These are phyloP conservation scores for Penaeus indicus DNA, from an alignment of 1,140 invertebrate species.

Conservation along the genomic window DNA sequence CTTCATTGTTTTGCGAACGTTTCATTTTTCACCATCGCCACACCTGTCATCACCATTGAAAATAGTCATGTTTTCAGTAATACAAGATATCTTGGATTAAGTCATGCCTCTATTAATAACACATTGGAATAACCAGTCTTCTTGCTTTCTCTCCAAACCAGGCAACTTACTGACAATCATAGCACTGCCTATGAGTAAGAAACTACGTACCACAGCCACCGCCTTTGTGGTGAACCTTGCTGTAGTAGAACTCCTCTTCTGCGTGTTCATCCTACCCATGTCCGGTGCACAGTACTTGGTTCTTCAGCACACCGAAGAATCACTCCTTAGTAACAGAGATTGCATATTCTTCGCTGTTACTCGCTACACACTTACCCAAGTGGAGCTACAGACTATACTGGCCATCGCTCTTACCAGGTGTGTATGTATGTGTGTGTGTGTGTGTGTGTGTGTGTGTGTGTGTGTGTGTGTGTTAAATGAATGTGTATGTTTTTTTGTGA, in stretches of 20 bases:
- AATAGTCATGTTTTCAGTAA: too few relatives aligned
- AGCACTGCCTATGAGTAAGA: constrained; percentile 64
- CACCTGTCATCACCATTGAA: too few relatives aligned
- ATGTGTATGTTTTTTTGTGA: constrained; percentile 9
- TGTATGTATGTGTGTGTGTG: background rate
- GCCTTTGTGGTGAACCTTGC: constrained; percentile 66
- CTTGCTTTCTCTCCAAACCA: constrained; percentile 1
- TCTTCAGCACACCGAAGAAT: constrained; percentile 46
- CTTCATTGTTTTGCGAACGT: too few relatives aligned
- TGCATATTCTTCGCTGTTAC: constrained; percentile 59
- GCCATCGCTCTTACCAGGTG: constrained; percentile 58
- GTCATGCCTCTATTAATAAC: background rate
- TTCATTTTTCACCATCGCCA: too few relatives aligned
- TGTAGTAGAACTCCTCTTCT: constrained; percentile 64
- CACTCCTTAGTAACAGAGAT: constrained; percentile 51
- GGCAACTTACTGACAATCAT: constrained; percentile 66
- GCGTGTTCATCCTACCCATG: constrained; percentile 64
- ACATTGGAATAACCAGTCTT: background rate
- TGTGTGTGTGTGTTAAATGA: background rate
- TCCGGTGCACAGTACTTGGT: constrained; percentile 64
- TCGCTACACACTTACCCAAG: constrained; percentile 50
- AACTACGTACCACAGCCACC: constrained; percentile 64
- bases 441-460: background rate
- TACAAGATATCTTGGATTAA: background rate
- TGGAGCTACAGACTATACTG: constrained; percentile 55